Evolutionary conservation across 2,888 invertebrate genomes (phyloP).

Genomic region (Andrena camellia): DNA sequence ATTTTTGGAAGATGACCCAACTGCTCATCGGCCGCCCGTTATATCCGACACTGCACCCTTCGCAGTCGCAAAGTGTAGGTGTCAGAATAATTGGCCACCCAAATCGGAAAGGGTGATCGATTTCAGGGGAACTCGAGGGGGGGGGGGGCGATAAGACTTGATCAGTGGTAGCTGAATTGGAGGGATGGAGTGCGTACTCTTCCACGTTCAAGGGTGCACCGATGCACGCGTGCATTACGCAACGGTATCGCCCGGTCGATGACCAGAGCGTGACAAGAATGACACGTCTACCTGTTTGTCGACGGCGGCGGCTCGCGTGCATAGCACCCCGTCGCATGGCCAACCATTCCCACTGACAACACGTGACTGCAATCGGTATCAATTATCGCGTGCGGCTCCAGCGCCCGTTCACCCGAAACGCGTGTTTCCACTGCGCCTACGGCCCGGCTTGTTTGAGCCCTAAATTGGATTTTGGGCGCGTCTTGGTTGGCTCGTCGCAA

Average conservation of each 20-base stretch:
- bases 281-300: slow-evolving; percentile 39
- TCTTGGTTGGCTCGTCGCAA: not conserved
- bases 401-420: slow-evolving; percentile 19
- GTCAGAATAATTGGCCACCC: too few relatives aligned
- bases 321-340: slow-evolving; percentile 16
- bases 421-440: not conserved
- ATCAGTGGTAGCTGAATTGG: not conserved
- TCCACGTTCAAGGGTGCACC: slow-evolving; percentile 9
- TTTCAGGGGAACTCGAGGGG: not conserved
- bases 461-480: slow-evolving; percentile 32
- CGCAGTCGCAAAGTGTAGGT: too few relatives aligned
- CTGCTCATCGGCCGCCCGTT: too few relatives aligned
- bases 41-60: too few relatives aligned
- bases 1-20: too few relatives aligned
- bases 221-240: slow-evolving; percentile 26
- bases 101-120: too few relatives aligned
- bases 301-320: slow-evolving; percentile 28
- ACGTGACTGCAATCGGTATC: slow-evolving; percentile 45
- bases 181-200: slow-evolving; percentile 3
- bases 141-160: not conserved
- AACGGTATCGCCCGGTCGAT: slow-evolving; percentile 35
- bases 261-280: slow-evolving; percentile 44
- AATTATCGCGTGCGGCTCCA: slow-evolving; percentile 39
- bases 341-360: slow-evolving; percentile 19
- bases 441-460: not conserved